These are phyloP conservation scores for Teinopalpus imperialis DNA, from an alignment of 2,888 invertebrate species.

Conservation along the genomic window DNA sequence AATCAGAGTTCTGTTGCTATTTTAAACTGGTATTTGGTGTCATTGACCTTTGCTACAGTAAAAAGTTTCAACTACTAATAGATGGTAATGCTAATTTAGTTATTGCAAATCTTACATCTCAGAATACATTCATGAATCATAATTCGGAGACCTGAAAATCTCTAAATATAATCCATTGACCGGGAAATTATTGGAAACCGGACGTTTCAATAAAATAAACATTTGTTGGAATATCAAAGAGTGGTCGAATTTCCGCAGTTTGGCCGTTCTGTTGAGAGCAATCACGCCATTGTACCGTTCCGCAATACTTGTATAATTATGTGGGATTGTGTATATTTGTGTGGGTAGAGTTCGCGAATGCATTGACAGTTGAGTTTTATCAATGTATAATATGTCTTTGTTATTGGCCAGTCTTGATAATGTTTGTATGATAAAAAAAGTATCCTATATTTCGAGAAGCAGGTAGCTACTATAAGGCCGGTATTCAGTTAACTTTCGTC, in stretches of 20 bases:
- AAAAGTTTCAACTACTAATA: too few relatives aligned
- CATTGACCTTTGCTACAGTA: too few relatives aligned
- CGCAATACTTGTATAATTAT: too few relatives aligned
- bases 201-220: slow-evolving; percentile 17
- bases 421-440: too few relatives aligned
- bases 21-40: too few relatives aligned
- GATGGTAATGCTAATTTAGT: too few relatives aligned
- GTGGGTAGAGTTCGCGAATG: background rate
- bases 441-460: too few relatives aligned
- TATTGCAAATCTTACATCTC: background rate
- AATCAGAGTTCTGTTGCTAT: too few relatives aligned
- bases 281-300: slow-evolving; percentile 41
- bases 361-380: background rate
- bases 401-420: too few relatives aligned
- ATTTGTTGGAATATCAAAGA: slow-evolving; percentile 17
- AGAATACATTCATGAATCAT: background rate
- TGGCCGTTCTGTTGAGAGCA: slow-evolving; percentile 18
- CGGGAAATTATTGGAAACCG: slow-evolving; percentile 18
- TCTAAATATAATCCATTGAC: slow-evolving; percentile 18
- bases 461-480: too few relatives aligned
- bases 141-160: background rate
- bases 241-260: slow-evolving; percentile 10
- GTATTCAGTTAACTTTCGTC: too few relatives aligned
- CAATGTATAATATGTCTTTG: too few relatives aligned
- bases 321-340: background rate